phyloP scores from a whole-genome alignment of 1,140 invertebrate species.

The Drosophila tropicalis region DNA sequence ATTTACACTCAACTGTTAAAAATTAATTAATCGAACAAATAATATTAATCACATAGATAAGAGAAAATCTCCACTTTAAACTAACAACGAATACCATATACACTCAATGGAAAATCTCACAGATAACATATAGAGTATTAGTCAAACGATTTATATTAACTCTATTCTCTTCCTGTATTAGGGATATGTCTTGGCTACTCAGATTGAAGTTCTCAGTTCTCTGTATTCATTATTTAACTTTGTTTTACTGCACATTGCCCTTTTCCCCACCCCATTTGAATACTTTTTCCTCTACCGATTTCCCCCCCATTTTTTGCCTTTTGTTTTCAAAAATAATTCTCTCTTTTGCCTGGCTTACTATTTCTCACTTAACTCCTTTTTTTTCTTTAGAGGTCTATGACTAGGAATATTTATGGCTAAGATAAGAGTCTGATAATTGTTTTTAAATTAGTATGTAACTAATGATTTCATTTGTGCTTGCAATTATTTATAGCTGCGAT shows the following conservation, averaged over 20 bases:
- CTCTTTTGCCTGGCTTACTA: no score
- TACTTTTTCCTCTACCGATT: no score
- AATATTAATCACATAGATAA: slow-evolving; percentile 2
- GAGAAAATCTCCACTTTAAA: neutral
- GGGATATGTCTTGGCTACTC: no score
- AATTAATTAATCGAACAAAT: slow-evolving; percentile 16
- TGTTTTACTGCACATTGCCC: no score
- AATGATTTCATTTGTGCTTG: slow-evolving; percentile 18
- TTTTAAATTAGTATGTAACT: slow-evolving; percentile 38
- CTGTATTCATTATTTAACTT: no score
- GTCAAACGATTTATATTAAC: no score
- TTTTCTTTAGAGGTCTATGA: no score
- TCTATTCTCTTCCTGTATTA: no score
- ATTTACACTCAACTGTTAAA: slow-evolving; percentile 7
- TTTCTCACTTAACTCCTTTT: no score
- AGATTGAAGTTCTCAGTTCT: no score
- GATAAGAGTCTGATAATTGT: slow-evolving; percentile 56
- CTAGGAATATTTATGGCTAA: slow-evolving; percentile 18
- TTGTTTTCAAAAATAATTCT: neutral
- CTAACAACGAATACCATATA: neutral
- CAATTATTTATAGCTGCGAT: slow-evolving; percentile 38
- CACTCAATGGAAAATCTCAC: neutral
- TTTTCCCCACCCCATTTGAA: no score
- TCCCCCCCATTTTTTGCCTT: neutral
- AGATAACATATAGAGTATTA: no score